These are phyloP conservation scores for Catajapyx aquilonaris DNA, from an alignment of 1,140 invertebrate species.

Conservation along the genomic window DNA sequence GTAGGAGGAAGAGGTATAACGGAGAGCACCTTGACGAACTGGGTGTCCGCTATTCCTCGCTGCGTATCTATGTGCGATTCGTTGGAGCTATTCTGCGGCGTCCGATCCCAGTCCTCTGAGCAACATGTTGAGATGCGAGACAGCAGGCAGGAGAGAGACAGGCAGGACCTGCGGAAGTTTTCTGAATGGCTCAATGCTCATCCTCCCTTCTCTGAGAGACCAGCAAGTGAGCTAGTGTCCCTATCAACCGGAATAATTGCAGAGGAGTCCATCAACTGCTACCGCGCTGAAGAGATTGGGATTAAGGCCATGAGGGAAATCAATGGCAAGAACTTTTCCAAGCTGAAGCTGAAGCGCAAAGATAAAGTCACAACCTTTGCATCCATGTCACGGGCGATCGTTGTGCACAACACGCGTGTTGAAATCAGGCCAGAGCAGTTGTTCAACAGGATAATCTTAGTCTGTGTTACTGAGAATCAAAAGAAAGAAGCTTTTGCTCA, in stretches of 20 bases:
- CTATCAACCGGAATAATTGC: neutral
- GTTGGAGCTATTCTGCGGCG: no score
- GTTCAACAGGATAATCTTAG: neutral
- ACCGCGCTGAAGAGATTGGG: neutral
- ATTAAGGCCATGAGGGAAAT: neutral
- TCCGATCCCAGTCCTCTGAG: no score
- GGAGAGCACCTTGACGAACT: no score
- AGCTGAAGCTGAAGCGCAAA: neutral
- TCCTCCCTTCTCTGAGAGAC: conserved; percentile 2
- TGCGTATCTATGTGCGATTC: no score
- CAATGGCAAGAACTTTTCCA: neutral
- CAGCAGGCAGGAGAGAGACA: neutral
- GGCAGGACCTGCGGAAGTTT: conserved; percentile 2
- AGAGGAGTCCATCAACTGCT: neutral
- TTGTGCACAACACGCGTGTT: neutral
- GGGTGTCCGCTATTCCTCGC: no score
- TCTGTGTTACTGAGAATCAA: neutral
- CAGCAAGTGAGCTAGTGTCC: conserved; percentile 1
- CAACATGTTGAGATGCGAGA: no score
- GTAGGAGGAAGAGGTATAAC: no score
- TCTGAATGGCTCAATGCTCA: conserved; percentile 1
- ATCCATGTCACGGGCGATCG: neutral
- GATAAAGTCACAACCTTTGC: neutral
- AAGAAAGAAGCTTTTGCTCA: neutral
- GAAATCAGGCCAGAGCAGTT: neutral